Percentiles rank a stretch among this genome's conserved stretches.
Conservation (phyloP, 2,888 invertebrate genomes). For the Poecilus cupreus region DNA sequence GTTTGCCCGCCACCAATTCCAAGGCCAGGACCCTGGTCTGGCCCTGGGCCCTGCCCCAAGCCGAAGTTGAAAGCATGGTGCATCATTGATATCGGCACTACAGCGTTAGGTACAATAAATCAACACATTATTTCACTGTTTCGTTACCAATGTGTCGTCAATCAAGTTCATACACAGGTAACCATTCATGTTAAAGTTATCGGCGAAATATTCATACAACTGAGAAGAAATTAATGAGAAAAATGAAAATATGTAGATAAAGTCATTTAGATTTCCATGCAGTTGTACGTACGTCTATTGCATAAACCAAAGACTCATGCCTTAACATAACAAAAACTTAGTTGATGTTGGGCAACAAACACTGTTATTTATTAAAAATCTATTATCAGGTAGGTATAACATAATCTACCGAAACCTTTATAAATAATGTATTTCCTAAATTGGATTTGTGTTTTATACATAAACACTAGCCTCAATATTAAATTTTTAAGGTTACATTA, state of each 20-base stretch:
- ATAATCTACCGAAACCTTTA: neutral
- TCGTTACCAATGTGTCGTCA: constrained; percentile 52
- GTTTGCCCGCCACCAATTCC: constrained; percentile 77
- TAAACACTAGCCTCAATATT: neutral
- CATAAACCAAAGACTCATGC: constrained; percentile 52
- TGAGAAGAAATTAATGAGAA: constrained; percentile 41
- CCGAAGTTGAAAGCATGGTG: constrained; percentile 77
- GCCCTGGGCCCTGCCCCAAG: constrained; percentile 69
- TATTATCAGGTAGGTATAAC: neutral
- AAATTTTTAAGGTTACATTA: neutral
- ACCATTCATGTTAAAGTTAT: constrained; percentile 38
- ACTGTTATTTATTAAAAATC: neutral
- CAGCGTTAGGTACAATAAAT: constrained; percentile 63
- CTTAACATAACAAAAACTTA: constrained; percentile 32
- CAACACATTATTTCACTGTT: constrained; percentile 58
- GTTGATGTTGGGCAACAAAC: neutral
- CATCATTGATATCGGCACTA: constrained; percentile 75
- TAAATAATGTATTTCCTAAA: no score
- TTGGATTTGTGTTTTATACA: neutral
- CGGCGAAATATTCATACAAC: constrained; percentile 33
- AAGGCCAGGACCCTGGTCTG: constrained; percentile 71
- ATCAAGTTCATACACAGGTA: constrained; percentile 41
- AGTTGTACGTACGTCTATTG: neutral
- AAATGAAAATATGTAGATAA: constrained; percentile 34
- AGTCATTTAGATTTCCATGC: constrained; percentile 46